Conservation (phyloP, 2,797 vertebrate species). For the Uromys caudimaculatus region DNA sequence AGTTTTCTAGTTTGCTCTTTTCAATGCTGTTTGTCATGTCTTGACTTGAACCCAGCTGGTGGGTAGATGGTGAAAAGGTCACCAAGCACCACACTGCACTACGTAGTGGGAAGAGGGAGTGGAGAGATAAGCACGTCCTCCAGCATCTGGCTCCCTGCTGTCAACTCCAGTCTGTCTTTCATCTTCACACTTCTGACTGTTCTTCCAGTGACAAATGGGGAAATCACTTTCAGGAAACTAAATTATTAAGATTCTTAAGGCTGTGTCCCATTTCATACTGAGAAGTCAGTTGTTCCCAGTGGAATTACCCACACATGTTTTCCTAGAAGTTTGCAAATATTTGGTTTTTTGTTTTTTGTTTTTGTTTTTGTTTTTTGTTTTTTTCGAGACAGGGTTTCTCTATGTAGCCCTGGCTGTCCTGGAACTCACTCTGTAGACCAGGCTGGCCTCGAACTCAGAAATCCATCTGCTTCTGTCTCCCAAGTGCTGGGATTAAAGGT, state of each 20-base stretch:
- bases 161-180: not conserved
- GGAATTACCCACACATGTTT: constrained; percentile 10
- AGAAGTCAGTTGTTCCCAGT: constrained; percentile 18
- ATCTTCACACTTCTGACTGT: not conserved
- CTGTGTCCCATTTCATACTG: constrained; percentile 15
- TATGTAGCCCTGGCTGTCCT: too few relatives aligned
- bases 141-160: not conserved
- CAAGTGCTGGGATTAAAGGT: too few relatives aligned
- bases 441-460: too few relatives aligned
- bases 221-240: constrained; percentile 2
- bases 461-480: too few relatives aligned
- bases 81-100: not conserved
- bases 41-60: constrained; percentile 1
- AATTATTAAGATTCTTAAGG: constrained; percentile 52
- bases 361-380: too few relatives aligned
- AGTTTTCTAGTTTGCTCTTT: constrained; percentile 51
- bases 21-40: not conserved
- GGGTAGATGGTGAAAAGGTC: not conserved
- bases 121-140: not conserved
- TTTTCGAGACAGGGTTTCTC: too few relatives aligned
- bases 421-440: too few relatives aligned
- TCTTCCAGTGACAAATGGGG: constrained; percentile 11
- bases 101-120: not conserved
- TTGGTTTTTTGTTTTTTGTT: too few relatives aligned
- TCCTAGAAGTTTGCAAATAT: not conserved